Base-by-base conservation (phyloP, 2,888 invertebrate genomes). In the Sicus ferrugineus region DNA sequence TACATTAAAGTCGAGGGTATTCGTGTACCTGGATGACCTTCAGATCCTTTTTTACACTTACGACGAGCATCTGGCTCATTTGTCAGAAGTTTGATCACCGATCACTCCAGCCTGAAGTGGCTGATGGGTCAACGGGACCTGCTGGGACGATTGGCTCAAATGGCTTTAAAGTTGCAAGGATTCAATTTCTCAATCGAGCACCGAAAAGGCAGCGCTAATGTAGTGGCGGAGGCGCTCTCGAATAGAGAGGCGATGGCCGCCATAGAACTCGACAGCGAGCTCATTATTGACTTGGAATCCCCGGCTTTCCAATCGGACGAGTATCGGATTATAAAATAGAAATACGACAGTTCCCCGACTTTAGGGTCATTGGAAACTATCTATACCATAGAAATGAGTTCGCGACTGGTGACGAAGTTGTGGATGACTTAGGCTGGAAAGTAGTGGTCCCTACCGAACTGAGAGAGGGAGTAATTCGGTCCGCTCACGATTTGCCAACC, bases 161-260 rank as follows among this genome's bases (percentile, higher is more conserved):
- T 6, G 48, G 6, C 48, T 19, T 73, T 74, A 74, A 58, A 76
- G 54, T 48, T 48, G 7, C 64, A 64, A 52, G 23, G 34, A 1
- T 65, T 52, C n/a, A 26, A 65, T 23, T 52, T 65, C 31, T 19
- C 26, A 7, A 65, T 65, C 21, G 52, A 52, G 34, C 52, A 65
- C 21, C 23, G 52, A 16, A 52, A 42, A 3, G 65, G 65, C 3
- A 65, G 38, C 21, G 52, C 50, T 2, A 65, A 65, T 34, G 34
- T 65, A 16, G 65, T 65, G 26, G 52, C 65, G 2, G 65, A 65
- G 19, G 54, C 65, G 16, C 34, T 65, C n/a, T 65, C 65, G 48
- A 48, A 14, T 9, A n/a, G n/a, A n/a, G n/a, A n/a, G n/a, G n/a
- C n/a, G n/a, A n/a, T n/a, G 34, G 11, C 11, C 34, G 34, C 34